Percentiles rank a stretch among this genome's conserved stretches.
phyloP scores from a whole-genome alignment of 2,888 invertebrate genomes.

The Oligia strigilis region DNA sequence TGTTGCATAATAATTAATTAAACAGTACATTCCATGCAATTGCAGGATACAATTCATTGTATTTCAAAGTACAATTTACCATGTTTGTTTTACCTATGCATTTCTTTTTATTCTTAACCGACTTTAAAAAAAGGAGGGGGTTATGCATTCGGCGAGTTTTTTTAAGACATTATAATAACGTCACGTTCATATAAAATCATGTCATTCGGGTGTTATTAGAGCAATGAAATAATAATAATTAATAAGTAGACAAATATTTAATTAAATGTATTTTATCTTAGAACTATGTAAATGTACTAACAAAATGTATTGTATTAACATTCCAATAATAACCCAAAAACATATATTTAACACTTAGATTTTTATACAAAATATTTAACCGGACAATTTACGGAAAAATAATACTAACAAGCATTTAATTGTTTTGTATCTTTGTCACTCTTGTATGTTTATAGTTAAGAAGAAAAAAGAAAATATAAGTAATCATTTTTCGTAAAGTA shows the following conservation, averaged over 20 bases:
- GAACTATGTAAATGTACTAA: constrained; percentile 18
- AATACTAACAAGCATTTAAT: constrained; percentile 33
- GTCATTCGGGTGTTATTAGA: constrained; percentile 5
- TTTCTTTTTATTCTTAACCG: background rate
- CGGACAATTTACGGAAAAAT: background rate
- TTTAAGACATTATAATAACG: background rate
- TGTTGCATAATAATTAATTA: constrained; percentile 27
- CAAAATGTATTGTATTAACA: constrained; percentile 50
- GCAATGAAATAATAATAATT: constrained; percentile 28
- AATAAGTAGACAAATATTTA: constrained; percentile 48
- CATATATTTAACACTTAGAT: background rate
- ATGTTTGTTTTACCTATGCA: constrained; percentile 2
- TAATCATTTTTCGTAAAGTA: background rate
- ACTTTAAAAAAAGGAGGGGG: background rate
- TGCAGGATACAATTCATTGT: background rate
- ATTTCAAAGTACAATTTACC: background rate
- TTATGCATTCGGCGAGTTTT: too few species aligned
- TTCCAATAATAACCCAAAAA: constrained; percentile 36
- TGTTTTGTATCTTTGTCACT: constrained; percentile 19
- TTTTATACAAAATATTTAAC: constrained; percentile 33
- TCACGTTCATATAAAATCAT: constrained; percentile 8
- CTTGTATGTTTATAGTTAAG: constrained; percentile 19
- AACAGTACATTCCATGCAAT: constrained; percentile 29
- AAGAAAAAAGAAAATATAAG: constrained; percentile 2
- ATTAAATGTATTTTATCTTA: constrained; percentile 53